Evolutionary conservation across 2,113 vertebrate genomes (phyloP).

Genomic region (Falcunculus frontatus): DNA sequence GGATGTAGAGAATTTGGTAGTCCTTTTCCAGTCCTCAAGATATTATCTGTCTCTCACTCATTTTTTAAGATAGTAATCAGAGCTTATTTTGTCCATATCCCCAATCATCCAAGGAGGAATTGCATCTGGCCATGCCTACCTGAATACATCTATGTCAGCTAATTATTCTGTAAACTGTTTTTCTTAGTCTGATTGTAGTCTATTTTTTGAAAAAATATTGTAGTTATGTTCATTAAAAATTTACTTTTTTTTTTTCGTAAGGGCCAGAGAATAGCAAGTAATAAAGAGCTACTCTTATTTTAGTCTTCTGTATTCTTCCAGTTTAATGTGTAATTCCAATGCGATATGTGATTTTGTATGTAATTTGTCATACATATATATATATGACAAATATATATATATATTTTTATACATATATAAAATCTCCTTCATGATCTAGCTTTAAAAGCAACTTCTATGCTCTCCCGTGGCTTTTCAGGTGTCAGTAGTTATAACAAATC

Average conservation of each 20-base stretch:
- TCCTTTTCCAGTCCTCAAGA: neutral
- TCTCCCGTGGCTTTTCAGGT: neutral
- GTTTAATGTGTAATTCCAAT: neutral
- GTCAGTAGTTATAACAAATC: neutral
- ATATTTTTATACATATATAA: too few species aligned
- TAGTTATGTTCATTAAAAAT: neutral
- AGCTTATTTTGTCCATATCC: neutral
- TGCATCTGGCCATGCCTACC: neutral
- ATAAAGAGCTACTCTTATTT: neutral
- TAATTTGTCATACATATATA: neutral
- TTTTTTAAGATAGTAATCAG: neutral
- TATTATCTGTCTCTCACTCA: neutral
- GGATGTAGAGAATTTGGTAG: neutral
- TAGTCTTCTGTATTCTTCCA: neutral
- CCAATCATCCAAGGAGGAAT: neutral
- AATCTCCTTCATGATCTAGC: neutral
- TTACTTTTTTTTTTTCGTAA: neutral
- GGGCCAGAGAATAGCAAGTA: neutral
- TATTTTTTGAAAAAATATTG: neutral
- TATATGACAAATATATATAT: neutral
- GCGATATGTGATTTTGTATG: neutral
- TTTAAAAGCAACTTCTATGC: neutral
- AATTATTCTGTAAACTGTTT: neutral
- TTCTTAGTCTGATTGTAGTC: neutral
- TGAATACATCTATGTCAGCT: neutral